These are phyloP conservation scores for Sitta europaea DNA, from an alignment of 2,113 vertebrate species.

Conservation along the genomic window DNA sequence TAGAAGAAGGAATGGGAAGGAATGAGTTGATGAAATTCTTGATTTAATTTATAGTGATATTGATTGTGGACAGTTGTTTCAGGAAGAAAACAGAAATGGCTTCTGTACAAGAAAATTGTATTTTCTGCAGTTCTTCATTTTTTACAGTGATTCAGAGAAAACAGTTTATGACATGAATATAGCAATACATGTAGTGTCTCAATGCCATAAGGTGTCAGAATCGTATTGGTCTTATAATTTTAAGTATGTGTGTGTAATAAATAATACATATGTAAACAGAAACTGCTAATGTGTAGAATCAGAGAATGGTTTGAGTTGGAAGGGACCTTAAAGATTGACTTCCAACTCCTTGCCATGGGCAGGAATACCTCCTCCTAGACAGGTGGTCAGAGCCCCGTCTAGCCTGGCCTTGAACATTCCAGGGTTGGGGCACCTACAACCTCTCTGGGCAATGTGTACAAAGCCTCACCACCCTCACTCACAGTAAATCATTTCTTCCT, in stretches of 20 bases:
- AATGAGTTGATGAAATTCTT: background rate
- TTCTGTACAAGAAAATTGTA: background rate
- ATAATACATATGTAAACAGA: background rate
- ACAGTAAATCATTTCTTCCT: background rate
- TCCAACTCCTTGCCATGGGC: background rate
- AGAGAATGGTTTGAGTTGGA: background rate
- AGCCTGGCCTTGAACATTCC: background rate
- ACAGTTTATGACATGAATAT: background rate
- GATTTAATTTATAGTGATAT: background rate
- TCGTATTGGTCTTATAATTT: background rate
- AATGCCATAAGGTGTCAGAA: background rate
- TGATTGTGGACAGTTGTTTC: background rate
- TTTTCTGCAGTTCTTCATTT: background rate
- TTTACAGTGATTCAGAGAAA: background rate
- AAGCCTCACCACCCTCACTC: background rate
- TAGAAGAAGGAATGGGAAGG: background rate
- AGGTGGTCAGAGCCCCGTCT: background rate
- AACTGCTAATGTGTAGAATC: background rate
- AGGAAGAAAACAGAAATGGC: background rate
- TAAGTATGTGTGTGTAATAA: background rate
- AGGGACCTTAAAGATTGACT: background rate
- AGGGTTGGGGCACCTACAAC: accelerated
- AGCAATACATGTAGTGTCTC: background rate
- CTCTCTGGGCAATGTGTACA: background rate
- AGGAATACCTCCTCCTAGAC: background rate